Evolutionary conservation across 2,797 vertebrate species (phyloP).

Genomic region (Mus spretus): DNA sequence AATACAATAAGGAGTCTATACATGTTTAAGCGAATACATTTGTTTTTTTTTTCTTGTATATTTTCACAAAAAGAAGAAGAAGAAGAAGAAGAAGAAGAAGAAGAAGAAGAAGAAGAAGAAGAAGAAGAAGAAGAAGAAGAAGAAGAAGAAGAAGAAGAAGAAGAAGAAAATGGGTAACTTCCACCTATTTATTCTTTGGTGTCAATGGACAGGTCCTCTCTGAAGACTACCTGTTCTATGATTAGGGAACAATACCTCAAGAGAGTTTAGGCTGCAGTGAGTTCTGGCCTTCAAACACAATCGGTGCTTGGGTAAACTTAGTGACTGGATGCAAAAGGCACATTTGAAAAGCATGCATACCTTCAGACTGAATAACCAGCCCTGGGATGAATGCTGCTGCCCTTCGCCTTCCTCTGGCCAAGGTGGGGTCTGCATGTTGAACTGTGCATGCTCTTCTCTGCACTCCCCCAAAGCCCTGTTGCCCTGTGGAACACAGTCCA

Average conservation of each 20-base stretch:
- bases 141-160: too few relatives aligned
- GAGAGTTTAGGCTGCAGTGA: not conserved
- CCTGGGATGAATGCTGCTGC: too few relatives aligned
- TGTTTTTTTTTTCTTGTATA: not conserved
- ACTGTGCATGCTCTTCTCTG: fast-evolving
- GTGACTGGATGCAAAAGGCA: not conserved
- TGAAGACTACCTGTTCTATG: not conserved
- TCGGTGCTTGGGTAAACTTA: not conserved
- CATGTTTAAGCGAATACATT: not conserved
- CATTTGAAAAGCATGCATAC: not conserved
- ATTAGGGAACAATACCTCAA: not conserved
- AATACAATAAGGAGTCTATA: not conserved
- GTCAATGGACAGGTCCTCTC: not conserved
- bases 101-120: too few relatives aligned
- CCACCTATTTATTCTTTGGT: not conserved
- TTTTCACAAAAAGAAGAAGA: not conserved
- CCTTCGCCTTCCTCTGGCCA: not conserved
- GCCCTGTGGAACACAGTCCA: not conserved
- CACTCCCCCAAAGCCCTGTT: not conserved
- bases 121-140: too few relatives aligned
- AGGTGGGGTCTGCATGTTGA: fast-evolving
- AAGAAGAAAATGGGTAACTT: not conserved
- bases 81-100: too few relatives aligned
- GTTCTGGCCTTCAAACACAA: not conserved
- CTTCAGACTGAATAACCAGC: not conserved